Evolutionary conservation across 2,113 vertebrate species (phyloP).

Genomic region (Callospermophilus lateralis): DNA sequence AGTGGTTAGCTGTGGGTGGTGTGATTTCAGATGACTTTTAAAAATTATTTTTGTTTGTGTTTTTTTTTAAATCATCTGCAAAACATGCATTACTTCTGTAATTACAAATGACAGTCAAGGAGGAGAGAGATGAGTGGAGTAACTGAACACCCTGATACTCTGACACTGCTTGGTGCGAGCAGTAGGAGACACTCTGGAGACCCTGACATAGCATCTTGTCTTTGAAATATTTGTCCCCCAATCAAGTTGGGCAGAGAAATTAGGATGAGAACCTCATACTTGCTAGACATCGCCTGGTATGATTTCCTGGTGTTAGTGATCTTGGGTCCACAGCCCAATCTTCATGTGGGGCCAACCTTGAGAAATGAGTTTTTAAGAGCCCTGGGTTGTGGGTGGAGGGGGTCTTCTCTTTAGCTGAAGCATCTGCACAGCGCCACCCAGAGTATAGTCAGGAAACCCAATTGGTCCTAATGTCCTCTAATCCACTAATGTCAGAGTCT

Average conservation of each 20-base stretch:
- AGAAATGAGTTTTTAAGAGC: not conserved
- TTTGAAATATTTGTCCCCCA: not conserved
- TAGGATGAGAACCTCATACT: not conserved
- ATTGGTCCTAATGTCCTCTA: not conserved
- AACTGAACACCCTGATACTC: not conserved
- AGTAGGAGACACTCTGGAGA: not conserved
- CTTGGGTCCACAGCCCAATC: no score
- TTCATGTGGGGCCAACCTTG: not conserved
- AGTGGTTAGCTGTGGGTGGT: conserved; percentile 75
- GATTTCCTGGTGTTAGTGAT: not conserved
- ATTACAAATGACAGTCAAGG: conserved; percentile 60
- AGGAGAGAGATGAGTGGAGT: not conserved
- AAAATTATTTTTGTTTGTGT: conserved; percentile 78
- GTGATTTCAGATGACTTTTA: conserved; percentile 80
- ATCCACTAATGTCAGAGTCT: rapidly evolving
- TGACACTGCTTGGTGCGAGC: not conserved
- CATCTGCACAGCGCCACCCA: not conserved
- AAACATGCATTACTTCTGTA: conserved; percentile 60
- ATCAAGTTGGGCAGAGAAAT: conserved; percentile 2
- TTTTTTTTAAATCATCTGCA: conserved; percentile 61
- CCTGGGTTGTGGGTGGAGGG: no score
- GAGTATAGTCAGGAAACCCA: not conserved
- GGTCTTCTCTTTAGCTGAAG: not conserved
- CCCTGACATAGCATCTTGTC: not conserved
- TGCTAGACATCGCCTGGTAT: not conserved